Conservation (phyloP, 2,797 vertebrate genomes). For the Lycodopsis pacificus region DNA sequence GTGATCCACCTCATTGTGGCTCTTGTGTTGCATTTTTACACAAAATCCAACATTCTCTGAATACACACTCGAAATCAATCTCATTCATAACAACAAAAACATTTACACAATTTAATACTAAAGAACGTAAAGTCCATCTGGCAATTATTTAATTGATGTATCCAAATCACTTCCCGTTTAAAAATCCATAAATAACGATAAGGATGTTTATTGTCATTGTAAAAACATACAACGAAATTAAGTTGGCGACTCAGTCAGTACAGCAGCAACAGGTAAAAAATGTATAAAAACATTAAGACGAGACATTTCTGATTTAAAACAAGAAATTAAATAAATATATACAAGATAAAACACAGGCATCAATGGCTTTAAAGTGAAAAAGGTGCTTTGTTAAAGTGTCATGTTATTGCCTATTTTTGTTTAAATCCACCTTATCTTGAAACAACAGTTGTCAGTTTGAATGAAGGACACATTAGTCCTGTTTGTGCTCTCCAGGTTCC, state of each 20-base stretch:
- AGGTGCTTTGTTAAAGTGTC: too few relatives aligned
- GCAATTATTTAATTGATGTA: not conserved
- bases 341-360: too few relatives aligned
- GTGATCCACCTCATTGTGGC: not conserved
- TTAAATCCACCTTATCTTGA: not conserved
- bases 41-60: not conserved
- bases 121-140: not conserved
- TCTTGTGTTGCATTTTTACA: not conserved
- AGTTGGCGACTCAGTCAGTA: too few relatives aligned
- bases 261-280: too few relatives aligned
- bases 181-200: not conserved
- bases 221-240: too few relatives aligned
- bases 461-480: not conserved
- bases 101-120: not conserved
- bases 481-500: too few relatives aligned
- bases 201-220: too few relatives aligned
- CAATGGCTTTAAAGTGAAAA: too few relatives aligned
- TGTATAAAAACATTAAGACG: too few relatives aligned
- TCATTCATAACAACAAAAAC: not conserved
- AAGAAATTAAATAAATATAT: too few relatives aligned
- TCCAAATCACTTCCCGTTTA: not conserved
- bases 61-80: not conserved
- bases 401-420: too few relatives aligned
- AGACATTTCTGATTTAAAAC: too few relatives aligned
- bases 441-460: not conserved